Evolutionary conservation across 2,888 invertebrate species (phyloP).

Genomic region (Temnothorax rugatulus): DNA sequence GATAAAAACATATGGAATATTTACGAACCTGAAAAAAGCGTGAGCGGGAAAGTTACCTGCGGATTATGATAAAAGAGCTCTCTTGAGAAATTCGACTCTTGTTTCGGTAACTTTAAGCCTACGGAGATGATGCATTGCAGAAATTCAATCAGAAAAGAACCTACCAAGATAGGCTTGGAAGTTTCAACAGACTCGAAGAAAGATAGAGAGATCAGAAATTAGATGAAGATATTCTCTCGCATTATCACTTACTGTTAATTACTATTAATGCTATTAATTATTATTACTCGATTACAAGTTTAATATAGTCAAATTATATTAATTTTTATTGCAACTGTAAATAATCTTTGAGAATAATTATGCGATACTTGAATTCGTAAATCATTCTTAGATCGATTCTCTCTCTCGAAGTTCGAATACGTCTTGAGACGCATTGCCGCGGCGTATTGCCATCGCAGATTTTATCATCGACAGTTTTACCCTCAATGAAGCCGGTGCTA

Average conservation of each 20-base stretch:
- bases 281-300: background rate
- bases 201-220: background rate
- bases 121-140: background rate
- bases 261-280: background rate
- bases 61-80: background rate
- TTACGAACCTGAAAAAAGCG: background rate
- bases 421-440: background rate
- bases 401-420: background rate
- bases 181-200: background rate
- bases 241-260: background rate
- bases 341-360: background rate
- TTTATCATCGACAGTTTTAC: slow-evolving; percentile 27
- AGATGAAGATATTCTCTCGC: background rate
- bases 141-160: background rate
- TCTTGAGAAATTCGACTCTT: background rate
- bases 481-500: slow-evolving; percentile 5
- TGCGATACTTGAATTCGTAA: background rate
- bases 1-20: background rate
- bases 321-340: background rate
- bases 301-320: background rate
- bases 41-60: background rate
- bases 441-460: background rate
- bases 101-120: background rate
- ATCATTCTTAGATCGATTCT: background rate
- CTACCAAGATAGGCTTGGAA: background rate